A percentile compares a stretch with the other conserved stretches of the same genome.
Evolutionary conservation across 2,797 vertebrate species (phyloP).

Genomic region (Malurus splendens): DNA sequence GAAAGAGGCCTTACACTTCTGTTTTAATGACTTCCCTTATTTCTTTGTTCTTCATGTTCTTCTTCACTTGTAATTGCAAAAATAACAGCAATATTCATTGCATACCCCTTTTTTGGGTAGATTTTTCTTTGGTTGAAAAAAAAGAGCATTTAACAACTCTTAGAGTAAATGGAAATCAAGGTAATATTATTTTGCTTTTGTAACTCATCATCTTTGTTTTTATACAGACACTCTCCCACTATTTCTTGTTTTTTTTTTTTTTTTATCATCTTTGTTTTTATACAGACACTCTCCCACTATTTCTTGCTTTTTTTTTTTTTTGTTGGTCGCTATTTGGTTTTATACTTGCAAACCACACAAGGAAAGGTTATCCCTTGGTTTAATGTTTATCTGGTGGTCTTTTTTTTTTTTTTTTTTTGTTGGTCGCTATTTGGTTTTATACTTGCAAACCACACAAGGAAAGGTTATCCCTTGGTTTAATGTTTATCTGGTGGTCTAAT

Average conservation of each 20-base stretch:
- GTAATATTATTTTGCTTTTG: not conserved
- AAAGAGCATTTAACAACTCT: not conserved
- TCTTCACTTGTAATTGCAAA: not conserved
- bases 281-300: too few relatives aligned
- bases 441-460: not conserved
- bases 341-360: too few relatives aligned
- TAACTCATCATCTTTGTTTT: not conserved
- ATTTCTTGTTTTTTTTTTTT: not conserved
- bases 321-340: too few relatives aligned
- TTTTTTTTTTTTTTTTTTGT: not conserved
- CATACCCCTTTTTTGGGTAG: rapidly evolving
- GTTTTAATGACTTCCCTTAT: not conserved
- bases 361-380: too few relatives aligned
- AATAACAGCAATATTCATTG: not conserved
- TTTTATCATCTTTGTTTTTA: too few relatives aligned
- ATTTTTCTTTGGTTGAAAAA: not conserved
- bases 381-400: too few relatives aligned
- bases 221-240: rapidly evolving
- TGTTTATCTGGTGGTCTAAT: slow-evolving; percentile 18
- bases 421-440: not conserved
- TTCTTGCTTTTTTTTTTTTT: too few relatives aligned
- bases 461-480: not conserved
- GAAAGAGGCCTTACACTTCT: not conserved
- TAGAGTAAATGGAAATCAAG: not conserved
- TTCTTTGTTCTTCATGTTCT: not conserved